Evolutionary conservation across 2,113 vertebrate genomes (phyloP).

Genomic region (Indri indri): DNA sequence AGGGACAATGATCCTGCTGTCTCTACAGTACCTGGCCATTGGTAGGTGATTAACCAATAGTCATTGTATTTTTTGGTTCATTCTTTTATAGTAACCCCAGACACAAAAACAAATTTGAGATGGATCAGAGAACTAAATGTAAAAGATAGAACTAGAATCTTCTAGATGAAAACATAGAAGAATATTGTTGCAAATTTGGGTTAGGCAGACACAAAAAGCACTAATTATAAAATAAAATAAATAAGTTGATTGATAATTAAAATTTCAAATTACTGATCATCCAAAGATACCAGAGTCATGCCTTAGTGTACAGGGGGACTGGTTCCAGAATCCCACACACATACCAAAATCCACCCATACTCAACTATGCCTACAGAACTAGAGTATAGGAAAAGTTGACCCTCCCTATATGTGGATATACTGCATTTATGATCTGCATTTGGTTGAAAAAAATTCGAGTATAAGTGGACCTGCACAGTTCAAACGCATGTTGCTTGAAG

Average conservation of each 20-base stretch:
- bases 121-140: background rate
- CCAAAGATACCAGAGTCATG: background rate
- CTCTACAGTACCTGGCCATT: background rate
- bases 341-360: background rate
- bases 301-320: no score
- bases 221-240: background rate
- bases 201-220: background rate
- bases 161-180: background rate
- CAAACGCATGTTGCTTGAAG: background rate
- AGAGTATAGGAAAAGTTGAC: background rate
- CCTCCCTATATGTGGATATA: background rate
- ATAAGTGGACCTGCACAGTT: background rate
- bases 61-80: background rate
- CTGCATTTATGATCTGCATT: background rate
- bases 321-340: no score
- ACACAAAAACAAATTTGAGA: background rate
- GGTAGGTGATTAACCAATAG: background rate
- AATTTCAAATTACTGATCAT: background rate
- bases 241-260: background rate
- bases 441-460: background rate
- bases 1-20: background rate
- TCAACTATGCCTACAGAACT: background rate
- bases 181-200: background rate
- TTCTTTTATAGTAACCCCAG: background rate
- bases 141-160: background rate